A percentile compares a stretch with the other conserved stretches of the same genome.
Evolutionary conservation across 2,113 vertebrate species (phyloP).

Genomic region (Lamprotornis superbus): DNA sequence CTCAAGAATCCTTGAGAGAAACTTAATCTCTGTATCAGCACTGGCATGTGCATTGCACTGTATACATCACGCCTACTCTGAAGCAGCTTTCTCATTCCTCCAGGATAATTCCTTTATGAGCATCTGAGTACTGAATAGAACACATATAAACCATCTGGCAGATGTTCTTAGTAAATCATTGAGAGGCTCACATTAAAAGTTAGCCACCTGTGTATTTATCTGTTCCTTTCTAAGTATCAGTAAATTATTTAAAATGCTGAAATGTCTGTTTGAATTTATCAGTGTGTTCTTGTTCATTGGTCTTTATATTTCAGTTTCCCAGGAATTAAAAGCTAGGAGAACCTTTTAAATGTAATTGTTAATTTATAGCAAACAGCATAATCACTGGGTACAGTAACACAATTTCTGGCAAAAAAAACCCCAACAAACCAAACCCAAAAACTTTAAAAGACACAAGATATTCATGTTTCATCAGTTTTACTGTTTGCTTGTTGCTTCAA

Average conservation of each 20-base stretch:
- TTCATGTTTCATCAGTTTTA: not conserved
- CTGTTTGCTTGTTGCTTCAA: not conserved
- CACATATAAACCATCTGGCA: slow-evolving; percentile 8
- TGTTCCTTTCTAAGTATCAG: slow-evolving; percentile 29
- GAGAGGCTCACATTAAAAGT: slow-evolving; percentile 28
- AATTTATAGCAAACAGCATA: not conserved
- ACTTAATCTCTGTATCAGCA: slow-evolving; percentile 13
- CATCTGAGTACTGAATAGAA: not conserved
- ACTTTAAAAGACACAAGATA: not conserved
- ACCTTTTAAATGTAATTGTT: not conserved
- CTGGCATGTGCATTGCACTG: not conserved
- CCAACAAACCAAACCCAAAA: not conserved
- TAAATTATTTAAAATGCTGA: slow-evolving; percentile 57
- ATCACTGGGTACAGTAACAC: not conserved
- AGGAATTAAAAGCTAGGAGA: not conserved
- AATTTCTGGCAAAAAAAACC: not conserved
- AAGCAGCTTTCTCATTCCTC: not conserved
- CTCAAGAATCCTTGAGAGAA: slow-evolving; percentile 10
- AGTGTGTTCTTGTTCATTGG: not conserved
- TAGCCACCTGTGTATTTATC: slow-evolving; percentile 54
- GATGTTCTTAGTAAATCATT: slow-evolving; percentile 70
- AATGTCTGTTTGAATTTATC: slow-evolving; percentile 51
- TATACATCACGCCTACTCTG: not conserved
- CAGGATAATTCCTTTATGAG: not conserved
- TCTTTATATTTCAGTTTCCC: slow-evolving; percentile 23